Percentiles rank a stretch among this genome's conserved stretches.
Conservation (phyloP, 2,797 vertebrate genomes). For the Cygnus olor region DNA sequence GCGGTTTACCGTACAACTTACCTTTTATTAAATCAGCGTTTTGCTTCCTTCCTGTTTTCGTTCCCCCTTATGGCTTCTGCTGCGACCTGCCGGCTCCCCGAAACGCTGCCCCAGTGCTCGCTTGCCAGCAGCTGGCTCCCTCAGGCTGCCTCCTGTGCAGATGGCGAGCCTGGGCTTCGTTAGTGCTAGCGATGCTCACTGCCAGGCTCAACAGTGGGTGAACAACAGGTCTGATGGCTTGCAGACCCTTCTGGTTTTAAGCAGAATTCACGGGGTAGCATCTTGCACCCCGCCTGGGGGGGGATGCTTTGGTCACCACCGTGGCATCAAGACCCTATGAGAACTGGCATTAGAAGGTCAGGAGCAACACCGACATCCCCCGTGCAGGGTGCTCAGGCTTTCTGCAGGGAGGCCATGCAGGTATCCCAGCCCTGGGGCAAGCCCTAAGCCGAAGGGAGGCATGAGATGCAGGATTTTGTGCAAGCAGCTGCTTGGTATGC, state of each 20-base stretch:
- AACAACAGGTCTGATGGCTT: neutral
- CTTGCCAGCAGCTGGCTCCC: fast-evolving
- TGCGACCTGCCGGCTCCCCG: neutral
- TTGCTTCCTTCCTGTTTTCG: neutral
- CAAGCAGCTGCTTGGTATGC: neutral
- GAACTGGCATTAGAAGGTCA: neutral
- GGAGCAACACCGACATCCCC: neutral
- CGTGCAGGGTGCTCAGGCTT: neutral
- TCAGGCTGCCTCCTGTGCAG: fast-evolving
- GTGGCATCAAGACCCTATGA: fast-evolving
- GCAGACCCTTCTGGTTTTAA: neutral
- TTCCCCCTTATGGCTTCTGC: neutral
- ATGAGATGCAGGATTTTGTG: neutral
- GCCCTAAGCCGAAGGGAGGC: neutral
- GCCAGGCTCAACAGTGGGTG: neutral
- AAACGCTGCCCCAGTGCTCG: neutral
- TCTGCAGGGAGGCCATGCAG: neutral
- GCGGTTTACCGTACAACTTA: neutral
- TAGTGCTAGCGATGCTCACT: neutral
- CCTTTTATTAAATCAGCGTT: neutral
- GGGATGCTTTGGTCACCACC: fast-evolving
- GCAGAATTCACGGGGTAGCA: neutral
- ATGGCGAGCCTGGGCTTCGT: neutral
- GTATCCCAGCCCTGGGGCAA: neutral
- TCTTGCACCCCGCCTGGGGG: neutral